A percentile compares a stretch with the other conserved stretches of the same genome.
These are phyloP conservation scores for zebrafish (Danio rerio) DNA, from an alignment of 2,113 vertebrate species.

Conservation along the genomic window GRCz12tu NC_133181.1:29497501-29498000, in stretches of 20 bases:
- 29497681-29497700: constrained; percentile 96
- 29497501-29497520: not conserved
- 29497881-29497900: too few relatives aligned
- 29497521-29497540: not conserved
- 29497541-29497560: constrained; percentile 88
- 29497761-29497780: too few relatives aligned
- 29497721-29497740: not conserved
- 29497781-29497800: too few relatives aligned
- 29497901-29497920: not conserved
- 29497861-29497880: too few relatives aligned
- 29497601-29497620: constrained; percentile 96
- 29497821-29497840: too few relatives aligned
- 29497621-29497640: constrained; percentile 91
- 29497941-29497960: not conserved
- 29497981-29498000: not conserved
- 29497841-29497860: too few relatives aligned
- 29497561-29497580: constrained; percentile 97
- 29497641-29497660: constrained; percentile 92
- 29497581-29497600: constrained; percentile 91
- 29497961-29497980: too few relatives aligned
- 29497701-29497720: not conserved
- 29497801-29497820: too few relatives aligned
- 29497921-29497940: not conserved
- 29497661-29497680: constrained; percentile 92
- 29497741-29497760: too few relatives aligned